These are phyloP conservation scores for Montipora efflorescens DNA, from an alignment of 64 coral and sea anemone species.

Conservation along the genomic window DNA sequence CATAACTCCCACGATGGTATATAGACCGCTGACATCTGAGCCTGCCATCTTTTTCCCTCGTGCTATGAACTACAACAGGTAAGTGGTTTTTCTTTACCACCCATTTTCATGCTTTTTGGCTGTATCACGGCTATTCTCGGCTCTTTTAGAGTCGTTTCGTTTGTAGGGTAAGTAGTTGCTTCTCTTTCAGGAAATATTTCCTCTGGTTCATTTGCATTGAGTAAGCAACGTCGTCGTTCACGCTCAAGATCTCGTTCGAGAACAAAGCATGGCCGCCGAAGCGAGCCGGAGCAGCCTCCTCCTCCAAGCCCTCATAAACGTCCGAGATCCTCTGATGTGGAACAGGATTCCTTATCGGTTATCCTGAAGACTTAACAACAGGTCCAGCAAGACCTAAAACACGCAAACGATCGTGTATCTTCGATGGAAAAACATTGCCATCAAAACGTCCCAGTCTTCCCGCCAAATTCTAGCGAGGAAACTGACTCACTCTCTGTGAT, in stretches of 20 bases:
- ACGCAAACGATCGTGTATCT: background rate
- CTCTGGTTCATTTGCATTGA: background rate
- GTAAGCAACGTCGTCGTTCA: background rate
- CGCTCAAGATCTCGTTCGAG: background rate
- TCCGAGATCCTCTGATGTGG: background rate
- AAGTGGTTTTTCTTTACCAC: background rate
- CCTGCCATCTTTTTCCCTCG: background rate
- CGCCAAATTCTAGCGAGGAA: background rate
- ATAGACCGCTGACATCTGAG: background rate
- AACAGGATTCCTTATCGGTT: background rate
- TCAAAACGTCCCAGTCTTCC: background rate
- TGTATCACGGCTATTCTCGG: background rate
- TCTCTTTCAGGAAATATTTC: background rate
- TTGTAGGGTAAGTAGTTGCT: conserved; percentile 11
- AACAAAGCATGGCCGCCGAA: background rate
- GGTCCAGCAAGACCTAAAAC: background rate
- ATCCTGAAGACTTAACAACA: background rate
- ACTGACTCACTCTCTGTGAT: background rate
- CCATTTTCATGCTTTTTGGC: background rate
- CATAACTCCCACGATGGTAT: background rate
- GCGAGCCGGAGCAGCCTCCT: background rate
- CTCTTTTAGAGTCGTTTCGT: background rate
- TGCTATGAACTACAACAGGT: background rate
- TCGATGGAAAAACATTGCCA: background rate
- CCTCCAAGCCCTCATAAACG: conserved; percentile 7